Base-by-base conservation (phyloP, 2,113 vertebrate genomes). In the Patagioenas fasciata region DNA sequence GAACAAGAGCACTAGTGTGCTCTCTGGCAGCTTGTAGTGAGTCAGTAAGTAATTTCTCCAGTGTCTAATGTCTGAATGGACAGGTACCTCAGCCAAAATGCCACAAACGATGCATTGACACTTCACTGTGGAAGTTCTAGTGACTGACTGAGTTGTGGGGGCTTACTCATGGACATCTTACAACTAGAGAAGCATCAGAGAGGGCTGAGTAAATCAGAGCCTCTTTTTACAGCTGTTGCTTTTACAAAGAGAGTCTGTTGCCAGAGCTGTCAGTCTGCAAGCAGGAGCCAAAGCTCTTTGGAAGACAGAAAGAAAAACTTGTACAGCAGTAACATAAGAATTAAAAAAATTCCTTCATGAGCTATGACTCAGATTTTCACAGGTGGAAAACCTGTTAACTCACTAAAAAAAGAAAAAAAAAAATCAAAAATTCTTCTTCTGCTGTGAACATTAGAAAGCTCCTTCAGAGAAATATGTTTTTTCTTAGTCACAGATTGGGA, bases 371-470 rank as follows among this genome's bases (percentile, higher is more conserved):
- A 21, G 69, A 72, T 60, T 94, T 91, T 95, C 86, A 93, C 77
- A 93, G 86, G 89, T 97, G 69, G 38, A 92, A 97, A 95, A 91
- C 26, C 64, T 83, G 65, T 67, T 60, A 83, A 62, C 50, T 88
- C 34, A 62, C 64, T 80, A 91, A 87, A 57, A 73, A 50, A 15
- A 9, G 40, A 26, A 5, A 47, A 72, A 57, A 57, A 36, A 21
- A 38, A 20, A 48, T 34, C 10, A 31, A 7, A 82, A 87, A 16
- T 57, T 23, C 38, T 79, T 69, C 19, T 75, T 88, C 64, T 3
- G 1, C 60, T 92, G 20, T 51, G 51, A 93, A 67, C 47, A 56
- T 86, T 83, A 86, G 75, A 83, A 86, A 83, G 13, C 38, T 80
- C 29, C 17, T 62, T 90, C 72, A 74, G 67, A 83, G 80, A 93